Conservation (phyloP, 2,888 invertebrate genomes). For the Listrodromus nycthemerus region DNA sequence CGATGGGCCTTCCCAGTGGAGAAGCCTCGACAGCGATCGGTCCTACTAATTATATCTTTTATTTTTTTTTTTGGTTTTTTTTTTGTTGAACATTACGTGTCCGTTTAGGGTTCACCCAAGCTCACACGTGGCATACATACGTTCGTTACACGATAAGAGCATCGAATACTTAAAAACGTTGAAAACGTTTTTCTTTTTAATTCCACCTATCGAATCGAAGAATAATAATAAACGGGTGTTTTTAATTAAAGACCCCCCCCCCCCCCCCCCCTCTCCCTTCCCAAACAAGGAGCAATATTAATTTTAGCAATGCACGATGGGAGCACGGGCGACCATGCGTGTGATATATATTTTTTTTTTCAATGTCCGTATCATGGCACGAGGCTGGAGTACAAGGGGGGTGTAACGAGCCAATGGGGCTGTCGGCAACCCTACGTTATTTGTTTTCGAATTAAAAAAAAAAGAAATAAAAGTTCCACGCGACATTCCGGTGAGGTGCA, state of each 20-base stretch:
- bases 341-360: slow-evolving; percentile 16
- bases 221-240: slow-evolving; percentile 43
- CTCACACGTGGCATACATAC: slow-evolving; percentile 51
- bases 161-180: slow-evolving; percentile 75
- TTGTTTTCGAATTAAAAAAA: slow-evolving; percentile 8
- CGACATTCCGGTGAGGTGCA: slow-evolving; percentile 40
- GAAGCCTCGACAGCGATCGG: background rate
- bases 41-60: slow-evolving; percentile 14
- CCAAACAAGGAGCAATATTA: slow-evolving; percentile 77
- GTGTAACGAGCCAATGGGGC: slow-evolving; percentile 55
- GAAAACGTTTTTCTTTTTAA: slow-evolving; percentile 60
- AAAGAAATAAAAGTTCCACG: background rate
- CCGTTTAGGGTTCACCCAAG: slow-evolving; percentile 38
- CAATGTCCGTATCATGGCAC: slow-evolving; percentile 62
- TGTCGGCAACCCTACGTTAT: slow-evolving; percentile 65
- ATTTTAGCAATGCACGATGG: slow-evolving; percentile 69
- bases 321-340: slow-evolving; percentile 38
- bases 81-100: slow-evolving; percentile 23
- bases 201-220: background rate
- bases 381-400: slow-evolving; percentile 56
- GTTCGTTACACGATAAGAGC: slow-evolving; percentile 48
- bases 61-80: slow-evolving; percentile 18
- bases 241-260: slow-evolving; percentile 67
- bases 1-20: slow-evolving; percentile 33
- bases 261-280: no score